These are phyloP conservation scores for Serrognathus titanus DNA, from an alignment of 2,888 invertebrate species.

Conservation along the genomic window DNA sequence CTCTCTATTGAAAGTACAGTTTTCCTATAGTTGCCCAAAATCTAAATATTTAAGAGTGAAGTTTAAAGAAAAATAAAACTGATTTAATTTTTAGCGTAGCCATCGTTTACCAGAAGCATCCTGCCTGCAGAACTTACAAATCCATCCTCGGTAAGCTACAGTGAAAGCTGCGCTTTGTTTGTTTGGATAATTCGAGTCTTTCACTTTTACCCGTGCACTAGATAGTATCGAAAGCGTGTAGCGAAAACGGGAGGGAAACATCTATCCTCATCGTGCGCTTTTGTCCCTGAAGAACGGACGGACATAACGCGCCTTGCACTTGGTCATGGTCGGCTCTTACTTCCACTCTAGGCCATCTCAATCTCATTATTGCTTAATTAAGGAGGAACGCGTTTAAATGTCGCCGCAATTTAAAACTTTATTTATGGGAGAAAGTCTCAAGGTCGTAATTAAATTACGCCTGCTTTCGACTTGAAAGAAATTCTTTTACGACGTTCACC, in stretches of 20 bases:
- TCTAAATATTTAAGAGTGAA: too few relatives aligned
- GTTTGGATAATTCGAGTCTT: constrained; percentile 32
- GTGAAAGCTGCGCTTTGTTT: constrained; percentile 37
- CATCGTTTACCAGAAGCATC: not conserved
- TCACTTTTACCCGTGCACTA: constrained; percentile 40
- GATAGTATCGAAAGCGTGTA: constrained; percentile 37
- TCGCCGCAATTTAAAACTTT: too few relatives aligned
- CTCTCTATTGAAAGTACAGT: too few relatives aligned
- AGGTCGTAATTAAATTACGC: too few relatives aligned
- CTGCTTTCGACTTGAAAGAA: too few relatives aligned
- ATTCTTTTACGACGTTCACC: not conserved
- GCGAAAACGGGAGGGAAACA: constrained; percentile 19
- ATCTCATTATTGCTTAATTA: too few relatives aligned
- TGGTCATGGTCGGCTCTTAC: not conserved
- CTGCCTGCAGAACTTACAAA: too few relatives aligned
- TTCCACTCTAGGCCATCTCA: not conserved
- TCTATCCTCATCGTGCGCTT: too few relatives aligned
- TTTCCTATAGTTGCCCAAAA: too few relatives aligned
- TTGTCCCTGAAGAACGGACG: not conserved
- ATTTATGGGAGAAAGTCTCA: too few relatives aligned
- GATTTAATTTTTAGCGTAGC: not conserved
- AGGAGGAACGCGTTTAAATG: too few relatives aligned
- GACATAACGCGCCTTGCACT: not conserved
- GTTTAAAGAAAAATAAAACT: too few relatives aligned
- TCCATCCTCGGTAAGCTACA: constrained; percentile 11